Conservation (phyloP, 2,888 invertebrate genomes). For the Nomada flava region DNA sequence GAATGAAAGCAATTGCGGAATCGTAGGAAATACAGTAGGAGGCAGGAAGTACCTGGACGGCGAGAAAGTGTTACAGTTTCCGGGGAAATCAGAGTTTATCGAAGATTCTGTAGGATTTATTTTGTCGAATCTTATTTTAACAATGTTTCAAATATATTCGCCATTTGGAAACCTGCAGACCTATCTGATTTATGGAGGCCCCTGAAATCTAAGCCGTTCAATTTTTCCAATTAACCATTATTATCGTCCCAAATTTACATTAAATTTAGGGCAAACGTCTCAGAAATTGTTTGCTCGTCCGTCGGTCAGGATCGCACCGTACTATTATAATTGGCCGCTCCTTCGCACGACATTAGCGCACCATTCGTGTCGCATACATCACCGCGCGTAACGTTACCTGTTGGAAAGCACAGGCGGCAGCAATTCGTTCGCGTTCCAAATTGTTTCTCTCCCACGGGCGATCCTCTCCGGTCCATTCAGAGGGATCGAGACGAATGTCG, state of each 20-base stretch:
- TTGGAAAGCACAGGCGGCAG: constrained; percentile 6
- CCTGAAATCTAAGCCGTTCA: too few species aligned
- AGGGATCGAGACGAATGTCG: constrained; percentile 55
- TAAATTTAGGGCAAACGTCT: background rate
- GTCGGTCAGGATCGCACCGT: background rate
- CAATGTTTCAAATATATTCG: too few species aligned
- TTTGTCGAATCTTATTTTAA: too few species aligned
- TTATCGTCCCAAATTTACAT: background rate
- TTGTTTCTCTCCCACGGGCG: constrained; percentile 48
- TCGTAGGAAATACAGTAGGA: background rate
- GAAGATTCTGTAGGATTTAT: too few species aligned
- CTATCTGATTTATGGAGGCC: too few species aligned
- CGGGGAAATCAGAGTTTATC: background rate
- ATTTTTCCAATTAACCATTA: too few species aligned
- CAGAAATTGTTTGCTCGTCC: background rate
- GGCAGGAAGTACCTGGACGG: background rate
- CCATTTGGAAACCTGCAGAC: too few species aligned
- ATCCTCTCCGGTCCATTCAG: constrained; percentile 19
- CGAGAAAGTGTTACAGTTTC: background rate
- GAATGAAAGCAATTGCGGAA: background rate
- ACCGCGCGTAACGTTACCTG: constrained; percentile 15
- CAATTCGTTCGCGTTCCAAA: constrained; percentile 27
- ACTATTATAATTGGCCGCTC: constrained; percentile 12
- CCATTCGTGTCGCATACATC: constrained; percentile 15
- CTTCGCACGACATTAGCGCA: constrained; percentile 2